Conservation (phyloP, 1,140 invertebrate genomes). For the Heliconius himera region DNA sequence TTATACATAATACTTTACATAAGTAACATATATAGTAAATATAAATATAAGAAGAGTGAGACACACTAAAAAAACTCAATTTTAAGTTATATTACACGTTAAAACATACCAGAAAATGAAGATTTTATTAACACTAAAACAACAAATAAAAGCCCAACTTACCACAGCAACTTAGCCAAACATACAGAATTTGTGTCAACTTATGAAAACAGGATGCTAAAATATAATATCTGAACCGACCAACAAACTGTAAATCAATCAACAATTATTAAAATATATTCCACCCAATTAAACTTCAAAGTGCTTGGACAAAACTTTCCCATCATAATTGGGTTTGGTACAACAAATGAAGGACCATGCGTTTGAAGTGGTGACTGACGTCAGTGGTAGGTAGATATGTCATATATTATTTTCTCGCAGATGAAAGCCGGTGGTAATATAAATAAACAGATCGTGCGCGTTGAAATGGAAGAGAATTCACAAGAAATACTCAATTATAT, state of each 20-base stretch:
- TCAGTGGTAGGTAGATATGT: constrained; percentile 50
- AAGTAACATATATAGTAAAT: no score
- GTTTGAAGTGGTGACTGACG: constrained; percentile 50
- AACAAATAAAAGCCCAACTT: background rate
- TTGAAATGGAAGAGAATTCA: constrained; percentile 68
- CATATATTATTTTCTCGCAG: constrained; percentile 58
- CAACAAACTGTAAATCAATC: background rate
- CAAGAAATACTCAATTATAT: constrained; percentile 66
- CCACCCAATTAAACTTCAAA: constrained; percentile 13
- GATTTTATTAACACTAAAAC: background rate
- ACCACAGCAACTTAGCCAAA: background rate
- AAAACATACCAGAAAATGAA: background rate
- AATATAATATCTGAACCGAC: background rate
- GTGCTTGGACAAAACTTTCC: constrained; percentile 46
- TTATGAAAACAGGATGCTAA: background rate
- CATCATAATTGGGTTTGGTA: constrained; percentile 59
- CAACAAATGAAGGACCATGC: constrained; percentile 8
- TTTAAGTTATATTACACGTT: no score
- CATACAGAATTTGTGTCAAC: constrained; percentile 5
- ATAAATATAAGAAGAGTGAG: no score
- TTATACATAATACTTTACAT: no score
- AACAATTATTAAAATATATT: constrained; percentile 8
- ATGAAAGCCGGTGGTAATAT: constrained; percentile 73
- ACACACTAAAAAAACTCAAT: no score
- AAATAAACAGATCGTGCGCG: constrained; percentile 78